Percentiles rank a stretch among this genome's conserved stretches.
These are phyloP conservation scores for Piliocolobus tephrosceles DNA, from an alignment of 2,113 vertebrate genomes.

Conservation along the genomic window DNA sequence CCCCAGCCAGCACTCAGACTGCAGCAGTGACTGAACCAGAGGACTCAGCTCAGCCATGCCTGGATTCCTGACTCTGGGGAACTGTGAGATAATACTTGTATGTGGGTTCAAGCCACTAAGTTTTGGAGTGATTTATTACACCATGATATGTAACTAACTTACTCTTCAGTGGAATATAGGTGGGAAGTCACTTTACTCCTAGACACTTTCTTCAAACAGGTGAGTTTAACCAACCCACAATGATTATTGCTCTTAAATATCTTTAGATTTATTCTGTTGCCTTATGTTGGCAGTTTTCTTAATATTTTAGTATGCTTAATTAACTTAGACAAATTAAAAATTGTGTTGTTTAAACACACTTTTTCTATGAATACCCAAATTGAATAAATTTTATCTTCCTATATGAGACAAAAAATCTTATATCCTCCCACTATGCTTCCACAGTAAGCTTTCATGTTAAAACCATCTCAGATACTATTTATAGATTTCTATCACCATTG, in stretches of 20 bases:
- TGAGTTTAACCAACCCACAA: not conserved
- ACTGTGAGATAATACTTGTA: accelerated
- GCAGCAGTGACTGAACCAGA: accelerated
- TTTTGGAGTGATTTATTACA: not conserved
- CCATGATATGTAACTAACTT: accelerated
- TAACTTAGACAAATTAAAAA: not conserved
- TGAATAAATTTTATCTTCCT: not conserved
- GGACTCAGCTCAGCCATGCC: accelerated
- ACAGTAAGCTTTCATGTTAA: not conserved
- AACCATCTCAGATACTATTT: not conserved
- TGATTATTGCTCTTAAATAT: not conserved
- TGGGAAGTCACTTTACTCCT: accelerated
- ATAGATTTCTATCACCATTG: not conserved
- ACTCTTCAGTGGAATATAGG: accelerated
- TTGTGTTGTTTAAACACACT: accelerated
- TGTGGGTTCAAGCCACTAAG: accelerated
- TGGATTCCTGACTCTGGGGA: too few species aligned
- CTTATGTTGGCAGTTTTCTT: not conserved
- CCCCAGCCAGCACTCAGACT: too few species aligned
- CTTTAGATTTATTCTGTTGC: not conserved
- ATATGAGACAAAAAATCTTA: not conserved
- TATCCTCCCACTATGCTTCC: too few species aligned
- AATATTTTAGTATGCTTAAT: not conserved
- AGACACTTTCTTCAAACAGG: not conserved
- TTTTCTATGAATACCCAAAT: not conserved